These are phyloP conservation scores for Platysteira castanea DNA, from an alignment of 2,113 vertebrate genomes.

Conservation along the genomic window DNA sequence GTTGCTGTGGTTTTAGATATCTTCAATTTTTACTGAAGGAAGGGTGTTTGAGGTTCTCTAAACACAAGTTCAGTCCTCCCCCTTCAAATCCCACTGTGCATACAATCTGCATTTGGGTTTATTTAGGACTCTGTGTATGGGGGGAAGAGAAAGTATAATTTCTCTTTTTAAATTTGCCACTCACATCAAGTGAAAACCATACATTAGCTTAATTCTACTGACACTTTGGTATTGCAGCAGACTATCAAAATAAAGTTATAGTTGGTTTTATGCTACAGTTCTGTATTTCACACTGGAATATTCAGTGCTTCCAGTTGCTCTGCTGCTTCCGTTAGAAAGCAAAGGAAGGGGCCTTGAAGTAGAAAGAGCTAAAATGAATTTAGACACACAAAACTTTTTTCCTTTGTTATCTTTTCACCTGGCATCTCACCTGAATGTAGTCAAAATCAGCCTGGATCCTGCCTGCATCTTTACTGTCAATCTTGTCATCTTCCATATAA, in stretches of 20 bases:
- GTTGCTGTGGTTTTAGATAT: background rate
- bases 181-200: background rate
- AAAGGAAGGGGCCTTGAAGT: background rate
- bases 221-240: background rate
- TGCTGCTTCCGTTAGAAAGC: background rate
- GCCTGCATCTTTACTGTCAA: background rate
- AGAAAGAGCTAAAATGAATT: background rate
- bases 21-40: background rate
- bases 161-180: background rate
- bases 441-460: background rate
- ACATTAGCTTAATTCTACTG: background rate
- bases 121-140: fast-evolving
- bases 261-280: background rate
- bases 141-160: background rate
- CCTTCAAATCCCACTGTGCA: background rate
- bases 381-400: background rate
- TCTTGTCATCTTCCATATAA: background rate
- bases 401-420: background rate
- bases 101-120: background rate
- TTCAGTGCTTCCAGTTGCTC: background rate
- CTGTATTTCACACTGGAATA: background rate
- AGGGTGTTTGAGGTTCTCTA: background rate
- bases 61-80: background rate
- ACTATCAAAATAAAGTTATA: background rate
- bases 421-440: background rate